phyloP scores from a whole-genome alignment of 2,888 invertebrate species.

The Andrena dorsata region DNA sequence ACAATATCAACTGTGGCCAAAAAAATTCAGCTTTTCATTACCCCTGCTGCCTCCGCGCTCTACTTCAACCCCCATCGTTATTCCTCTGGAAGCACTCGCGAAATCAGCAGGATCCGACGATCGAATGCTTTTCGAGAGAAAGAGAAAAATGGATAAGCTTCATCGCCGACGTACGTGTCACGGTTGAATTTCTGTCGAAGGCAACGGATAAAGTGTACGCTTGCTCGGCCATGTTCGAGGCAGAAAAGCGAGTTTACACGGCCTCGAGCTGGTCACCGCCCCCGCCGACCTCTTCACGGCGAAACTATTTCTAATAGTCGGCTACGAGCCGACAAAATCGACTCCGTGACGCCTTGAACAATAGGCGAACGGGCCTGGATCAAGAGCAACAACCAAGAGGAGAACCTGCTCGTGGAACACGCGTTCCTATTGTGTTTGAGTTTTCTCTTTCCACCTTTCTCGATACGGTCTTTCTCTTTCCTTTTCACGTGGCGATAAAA shows the following conservation, averaged over 20 bases:
- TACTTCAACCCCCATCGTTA: neutral
- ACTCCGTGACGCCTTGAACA: constrained; percentile 55
- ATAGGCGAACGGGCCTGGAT: constrained; percentile 50
- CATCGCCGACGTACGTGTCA: constrained; percentile 7
- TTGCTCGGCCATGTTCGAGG: constrained; percentile 14
- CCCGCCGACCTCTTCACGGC: constrained; percentile 71
- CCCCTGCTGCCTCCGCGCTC: neutral
- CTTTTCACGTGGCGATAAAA: constrained; percentile 23
- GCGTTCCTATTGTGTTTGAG: constrained; percentile 28
- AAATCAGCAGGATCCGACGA: no score
- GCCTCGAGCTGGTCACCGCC: constrained; percentile 79
- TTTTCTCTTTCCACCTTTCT: constrained; percentile 27
- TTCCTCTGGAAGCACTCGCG: neutral
- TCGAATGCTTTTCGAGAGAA: neutral
- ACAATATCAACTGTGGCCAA: neutral
- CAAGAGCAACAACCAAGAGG: constrained; percentile 18
- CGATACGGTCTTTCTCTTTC: neutral
- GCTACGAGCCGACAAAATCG: constrained; percentile 62
- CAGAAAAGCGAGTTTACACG: constrained; percentile 64
- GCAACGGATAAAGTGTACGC: constrained; percentile 34
- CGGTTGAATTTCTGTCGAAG: constrained; percentile 36
- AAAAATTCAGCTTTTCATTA: neutral
- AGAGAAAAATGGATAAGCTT: neutral
- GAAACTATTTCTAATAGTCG: constrained; percentile 79
- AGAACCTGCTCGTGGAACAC: constrained; percentile 20